Percentiles rank a stretch among this genome's conserved stretches.
These are phyloP conservation scores for Crossaster papposus DNA, from an alignment of 53 echinoderm and acorn worm species.

Conservation along the genomic window DNA sequence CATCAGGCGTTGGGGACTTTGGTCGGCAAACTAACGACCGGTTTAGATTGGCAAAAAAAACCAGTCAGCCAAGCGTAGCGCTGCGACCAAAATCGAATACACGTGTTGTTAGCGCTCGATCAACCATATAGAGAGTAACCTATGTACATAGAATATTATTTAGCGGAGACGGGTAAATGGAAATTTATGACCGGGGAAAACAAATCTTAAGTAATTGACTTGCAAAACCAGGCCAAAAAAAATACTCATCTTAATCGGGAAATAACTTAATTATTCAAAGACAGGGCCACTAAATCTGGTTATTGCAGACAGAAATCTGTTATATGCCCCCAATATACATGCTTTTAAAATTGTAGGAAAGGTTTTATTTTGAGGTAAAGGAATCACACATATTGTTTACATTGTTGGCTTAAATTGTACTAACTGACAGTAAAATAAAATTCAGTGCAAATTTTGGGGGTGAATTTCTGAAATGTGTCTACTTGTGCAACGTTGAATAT, in stretches of 20 bases:
- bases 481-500: no score
- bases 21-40: conserved; percentile 12
- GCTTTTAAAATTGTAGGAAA: no score
- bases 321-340: no score
- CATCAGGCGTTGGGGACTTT: conserved; percentile 24
- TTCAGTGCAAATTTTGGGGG: no score
- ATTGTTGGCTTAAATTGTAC: no score
- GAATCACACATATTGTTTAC: no score
- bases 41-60: conserved; percentile 33
- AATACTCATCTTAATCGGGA: conserved; percentile 24
- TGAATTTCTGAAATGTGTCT: no score
- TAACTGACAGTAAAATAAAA: no score
- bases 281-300: neutral
- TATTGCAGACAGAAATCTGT: neutral
- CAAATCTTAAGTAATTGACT: conserved; percentile 25
- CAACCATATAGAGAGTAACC: neutral
- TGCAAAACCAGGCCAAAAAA: neutral
- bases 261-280: conserved; percentile 29
- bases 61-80: conserved; percentile 27
- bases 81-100: conserved; percentile 26
- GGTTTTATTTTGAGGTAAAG: no score
- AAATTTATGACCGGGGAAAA: neutral
- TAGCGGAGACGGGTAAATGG: conserved; percentile 16
- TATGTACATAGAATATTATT: conserved; percentile 62
- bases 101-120: conserved; percentile 46